phyloP scores from a whole-genome alignment of 2,797 vertebrate genomes.

The Phataginus tricuspis region DNA sequence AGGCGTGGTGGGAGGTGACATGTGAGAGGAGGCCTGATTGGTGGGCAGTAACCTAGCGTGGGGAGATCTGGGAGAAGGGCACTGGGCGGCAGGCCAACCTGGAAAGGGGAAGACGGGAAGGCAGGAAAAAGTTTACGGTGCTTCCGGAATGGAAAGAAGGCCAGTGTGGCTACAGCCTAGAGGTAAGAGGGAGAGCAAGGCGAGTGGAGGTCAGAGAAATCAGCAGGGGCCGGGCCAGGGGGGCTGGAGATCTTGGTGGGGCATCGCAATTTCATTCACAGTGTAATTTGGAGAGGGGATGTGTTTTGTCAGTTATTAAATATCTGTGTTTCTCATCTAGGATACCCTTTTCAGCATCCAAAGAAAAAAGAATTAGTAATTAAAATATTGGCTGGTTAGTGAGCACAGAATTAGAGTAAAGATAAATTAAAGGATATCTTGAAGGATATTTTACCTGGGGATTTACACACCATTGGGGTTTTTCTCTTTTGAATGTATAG shows the following conservation, averaged over 20 bases:
- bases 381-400: neutral
- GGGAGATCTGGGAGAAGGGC: neutral
- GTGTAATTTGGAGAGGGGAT: neutral
- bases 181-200: too few species aligned
- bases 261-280: neutral
- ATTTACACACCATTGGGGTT: neutral
- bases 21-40: neutral
- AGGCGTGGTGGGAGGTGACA: neutral
- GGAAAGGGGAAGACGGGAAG: neutral
- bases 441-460: neutral
- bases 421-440: neutral
- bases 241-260: neutral
- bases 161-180: neutral
- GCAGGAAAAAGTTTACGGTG: neutral
- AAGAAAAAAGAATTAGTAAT: constrained; percentile 48
- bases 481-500: neutral
- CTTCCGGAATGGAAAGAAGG: neutral
- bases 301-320: neutral
- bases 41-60: neutral
- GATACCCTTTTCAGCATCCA: neutral
- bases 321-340: neutral
- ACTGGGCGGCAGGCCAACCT: neutral
- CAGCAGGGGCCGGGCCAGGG: neutral
- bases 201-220: neutral
- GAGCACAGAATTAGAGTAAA: neutral